Base-by-base conservation (phyloP, 2,888 invertebrate species). In the Acleris sparsana region DNA sequence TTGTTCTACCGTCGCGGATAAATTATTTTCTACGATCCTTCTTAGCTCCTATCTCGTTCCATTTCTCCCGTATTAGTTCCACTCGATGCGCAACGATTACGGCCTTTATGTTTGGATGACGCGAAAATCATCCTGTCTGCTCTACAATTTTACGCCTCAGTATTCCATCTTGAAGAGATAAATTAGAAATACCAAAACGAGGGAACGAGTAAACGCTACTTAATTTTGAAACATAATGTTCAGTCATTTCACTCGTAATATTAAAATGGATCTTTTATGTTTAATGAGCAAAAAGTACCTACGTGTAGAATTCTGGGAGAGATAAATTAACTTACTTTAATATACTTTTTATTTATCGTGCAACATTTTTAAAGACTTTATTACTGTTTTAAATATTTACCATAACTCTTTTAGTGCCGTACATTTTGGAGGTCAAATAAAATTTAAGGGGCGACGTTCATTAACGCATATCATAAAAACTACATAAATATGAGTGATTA, bases 31-130 rank as follows among this genome's bases (percentile, higher is more conserved):
- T 87, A 88, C 86, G 86, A 87, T 88, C 88, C 88, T 87, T 85
- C 86, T 89, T 85, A 84, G 82, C 87, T 86, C 84, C 86, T 84
- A 87, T 90, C 89, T 85, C 86, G 86, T 90, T 89, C 89, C 90
- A 92, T 92, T 91, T 90, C 88, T 87, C 82, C 83, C 92, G 88
- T 87, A 89, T 92, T 92, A 92, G 92, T 92, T 91, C 90, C 92
- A 90, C 85, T 80, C 87, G 87, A 88, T 92, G 90, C 86, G 88
- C 88, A 91, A 91, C 92, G 91, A 92, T 92, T 92, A 91, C 86
- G 82, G 81, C 84, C 87, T 90, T 91, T 91, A 89, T 90, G 83
- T 86, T 84, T 86, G 88, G 86, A 89, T 92, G 91, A 89, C 87
- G 91, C 88, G 87, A 90, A 91, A 90, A 91, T 91, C 88, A 89